Conservation (phyloP, 2,888 invertebrate genomes). For the Himalopsyche tibetana region DNA sequence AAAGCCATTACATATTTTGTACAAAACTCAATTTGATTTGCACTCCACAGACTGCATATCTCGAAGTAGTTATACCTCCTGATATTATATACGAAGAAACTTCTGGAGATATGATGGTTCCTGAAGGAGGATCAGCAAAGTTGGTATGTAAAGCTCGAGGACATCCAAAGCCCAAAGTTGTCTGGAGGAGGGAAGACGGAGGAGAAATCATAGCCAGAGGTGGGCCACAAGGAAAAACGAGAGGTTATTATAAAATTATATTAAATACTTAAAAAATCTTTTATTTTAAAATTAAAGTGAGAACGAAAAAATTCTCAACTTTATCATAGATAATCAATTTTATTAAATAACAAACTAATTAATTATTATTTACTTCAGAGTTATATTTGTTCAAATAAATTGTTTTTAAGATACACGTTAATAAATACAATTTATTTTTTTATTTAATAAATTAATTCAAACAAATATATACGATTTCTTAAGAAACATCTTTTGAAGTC, state of each 20-base stretch:
- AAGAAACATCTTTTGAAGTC: too few relatives aligned
- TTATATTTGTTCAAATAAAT: too few relatives aligned
- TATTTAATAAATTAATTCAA: too few relatives aligned
- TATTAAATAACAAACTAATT: too few relatives aligned
- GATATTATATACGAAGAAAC: slow-evolving; percentile 94
- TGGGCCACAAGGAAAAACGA: slow-evolving; percentile 84
- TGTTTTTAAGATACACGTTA: too few relatives aligned
- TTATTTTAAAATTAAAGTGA: too few relatives aligned
- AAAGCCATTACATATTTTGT: not conserved
- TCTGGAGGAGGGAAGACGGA: slow-evolving; percentile 92
- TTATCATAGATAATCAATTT: too few relatives aligned
- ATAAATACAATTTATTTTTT: too few relatives aligned
- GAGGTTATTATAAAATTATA: slow-evolving; percentile 75
- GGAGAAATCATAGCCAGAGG: slow-evolving; percentile 87
- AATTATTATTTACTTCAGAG: too few relatives aligned
- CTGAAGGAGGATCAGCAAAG: slow-evolving; percentile 93
- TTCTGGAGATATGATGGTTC: slow-evolving; percentile 95
- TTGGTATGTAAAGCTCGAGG: slow-evolving; percentile 91
- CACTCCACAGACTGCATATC: slow-evolving; percentile 83
- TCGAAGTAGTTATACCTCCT: slow-evolving; percentile 94
- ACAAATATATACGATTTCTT: too few relatives aligned
- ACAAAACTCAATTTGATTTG: not conserved
- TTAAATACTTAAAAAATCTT: not conserved
- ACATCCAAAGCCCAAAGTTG: slow-evolving; percentile 88
- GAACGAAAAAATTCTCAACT: too few relatives aligned